Evolutionary conservation across 2,113 vertebrate species (phyloP), one percentile per base, ranked within the genome.

Genomic region (Tor tambroides): DNA sequence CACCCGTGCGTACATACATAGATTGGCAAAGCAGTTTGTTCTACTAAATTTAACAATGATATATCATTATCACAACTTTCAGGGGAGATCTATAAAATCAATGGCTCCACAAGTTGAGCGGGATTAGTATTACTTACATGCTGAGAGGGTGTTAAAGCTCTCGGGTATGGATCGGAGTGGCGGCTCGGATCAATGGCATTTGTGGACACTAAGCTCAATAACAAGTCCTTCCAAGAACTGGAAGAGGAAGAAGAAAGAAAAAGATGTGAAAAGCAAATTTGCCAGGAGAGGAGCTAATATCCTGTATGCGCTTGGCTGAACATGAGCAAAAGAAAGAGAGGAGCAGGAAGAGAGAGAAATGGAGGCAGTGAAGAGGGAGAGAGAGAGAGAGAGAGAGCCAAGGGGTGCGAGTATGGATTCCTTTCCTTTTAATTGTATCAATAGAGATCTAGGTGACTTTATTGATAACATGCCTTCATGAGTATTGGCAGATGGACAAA

Each of bases 1-100:
- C 95, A 96, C 96, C 95, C 94, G 93, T 94, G 95, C 93, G 94
- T 86, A 90, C 95, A 97, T 97, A 96, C 96, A 97, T 95, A 96
- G 96, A 99, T 99, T 95, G 97, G 96, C 96, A 97, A 97, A 98
- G 96, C 97, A 97, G 97, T 99, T 99, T 99, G 98, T 99, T 99
- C 97, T 98, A 97, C 97, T 96, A 99, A 98, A 99, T 99, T 98
- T 98, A 99, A 99, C 98, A 99, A 99, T 99, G 97, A 99, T 98
- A 97, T 98, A 98, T 99, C 98, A 99, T 99, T 99, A 98, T 99
- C 97, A 97, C 98, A 99, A 98, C 98, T 99, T 99, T 98, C 96
- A 94, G 96, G 95, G 38, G 95, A 97, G 98, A 99, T 99, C 97
- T 97, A 98, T 99, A 98, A 97, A 99, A 99, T 99, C 98, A 97